Evolutionary conservation across 2,888 invertebrate species (phyloP), one percentile per base, ranked within the genome.

Genomic region (Ormia ochracea): DNA sequence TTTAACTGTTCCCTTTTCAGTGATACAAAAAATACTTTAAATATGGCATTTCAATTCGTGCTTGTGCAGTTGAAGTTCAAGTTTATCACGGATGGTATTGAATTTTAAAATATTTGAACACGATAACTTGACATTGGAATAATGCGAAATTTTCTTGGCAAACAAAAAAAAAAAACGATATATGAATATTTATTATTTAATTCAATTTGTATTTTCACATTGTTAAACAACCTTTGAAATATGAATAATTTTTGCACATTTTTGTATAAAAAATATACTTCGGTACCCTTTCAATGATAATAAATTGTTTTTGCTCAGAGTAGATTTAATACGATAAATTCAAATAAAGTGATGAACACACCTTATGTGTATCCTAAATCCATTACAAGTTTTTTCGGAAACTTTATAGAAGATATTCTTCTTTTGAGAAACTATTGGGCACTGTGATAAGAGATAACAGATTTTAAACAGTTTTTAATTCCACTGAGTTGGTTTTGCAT

Each of bases 1-100:
- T 14, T 14, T n/a, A 52, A 38, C 56, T 56, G 45, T 45, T 56
- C 3, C 33, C 56, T 33, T 45, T 33, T 56, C 33, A 7, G 33
- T 36, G 17, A 17, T 6, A 56, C 52, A 9, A 0, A n/a, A 4
- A 45, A 45, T 28, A n/a, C 2, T 1, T 31, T 33, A 21, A 14
- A 41, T 28, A 28, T 38, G 10, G 1, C 1, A 3, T 14, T 28
- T 38, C 21, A 21, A 12, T 1, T 31, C 48, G 41, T 48, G 31
- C 66, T 66, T 58, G 48, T 38, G 7, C 12, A 45, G 12, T 9
- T 58, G 58, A 66, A 74, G 74, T 74, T 74, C 74, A 74, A 74
- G 66, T 59, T 58, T 50, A 59, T 3, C 23, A 1, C 10, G 14
- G 21, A 1, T 14, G 41, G 14, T 31, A 14, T 48, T 5, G n/a